phyloP scores from a whole-genome alignment of 2,797 vertebrate species.

The Muscicapa comitata region DNA sequence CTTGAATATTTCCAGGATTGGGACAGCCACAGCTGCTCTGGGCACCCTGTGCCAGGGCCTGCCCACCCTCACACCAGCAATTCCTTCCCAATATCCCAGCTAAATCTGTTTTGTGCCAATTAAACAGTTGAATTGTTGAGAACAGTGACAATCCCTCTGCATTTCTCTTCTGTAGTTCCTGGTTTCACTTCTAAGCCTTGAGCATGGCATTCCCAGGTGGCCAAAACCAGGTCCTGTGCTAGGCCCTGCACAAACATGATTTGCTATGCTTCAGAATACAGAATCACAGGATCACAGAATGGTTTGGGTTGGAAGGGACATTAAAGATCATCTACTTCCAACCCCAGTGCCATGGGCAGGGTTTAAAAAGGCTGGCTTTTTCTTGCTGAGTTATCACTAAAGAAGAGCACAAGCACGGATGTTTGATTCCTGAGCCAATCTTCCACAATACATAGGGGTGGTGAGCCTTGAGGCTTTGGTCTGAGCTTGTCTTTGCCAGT shows the following conservation, averaged over 20 bases:
- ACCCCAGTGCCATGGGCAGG: not conserved
- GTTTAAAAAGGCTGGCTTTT: not conserved
- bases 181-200: not conserved
- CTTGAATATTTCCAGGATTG: not conserved
- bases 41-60: not conserved
- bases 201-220: not conserved
- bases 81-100: not conserved
- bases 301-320: not conserved
- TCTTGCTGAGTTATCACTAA: not conserved
- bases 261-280: not conserved
- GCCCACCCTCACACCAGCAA: rapidly evolving
- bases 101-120: not conserved
- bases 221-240: not conserved
- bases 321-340: not conserved
- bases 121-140: not conserved
- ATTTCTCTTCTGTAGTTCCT: not conserved
- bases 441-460: not conserved
- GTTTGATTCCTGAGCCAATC: not conserved
- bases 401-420: not conserved
- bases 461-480: not conserved
- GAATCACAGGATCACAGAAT: no score
- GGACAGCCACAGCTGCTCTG: not conserved
- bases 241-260: rapidly evolving
- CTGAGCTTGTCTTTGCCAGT: not conserved
- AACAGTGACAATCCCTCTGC: no score